A percentile compares a stretch with the other conserved stretches of the same genome.
These are phyloP conservation scores for Busseola fusca DNA, from an alignment of 2,888 invertebrate species.

Conservation along the genomic window DNA sequence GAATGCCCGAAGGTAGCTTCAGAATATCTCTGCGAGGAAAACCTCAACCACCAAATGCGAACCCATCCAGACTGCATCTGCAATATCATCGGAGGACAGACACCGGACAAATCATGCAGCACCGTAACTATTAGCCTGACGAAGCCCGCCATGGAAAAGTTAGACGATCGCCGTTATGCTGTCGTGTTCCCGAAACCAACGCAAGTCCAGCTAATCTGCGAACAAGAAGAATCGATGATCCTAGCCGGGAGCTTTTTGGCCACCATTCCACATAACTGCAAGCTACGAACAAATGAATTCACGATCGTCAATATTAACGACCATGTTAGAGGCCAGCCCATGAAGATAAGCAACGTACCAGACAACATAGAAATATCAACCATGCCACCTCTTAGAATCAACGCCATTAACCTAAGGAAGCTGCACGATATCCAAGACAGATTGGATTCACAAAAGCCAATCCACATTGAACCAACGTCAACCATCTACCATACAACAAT, in stretches of 20 bases:
- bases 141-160: not conserved
- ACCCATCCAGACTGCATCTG: not conserved
- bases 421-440: no score
- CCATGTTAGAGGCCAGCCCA: not conserved
- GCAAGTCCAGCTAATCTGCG: not conserved
- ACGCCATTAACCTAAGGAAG: no score
- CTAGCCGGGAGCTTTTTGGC: not conserved
- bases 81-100: no score
- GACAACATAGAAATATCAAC: no score
- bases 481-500: slow-evolving; percentile 6
- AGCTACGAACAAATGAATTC: not conserved
- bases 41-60: slow-evolving; percentile 7
- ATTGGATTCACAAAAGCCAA: no score
- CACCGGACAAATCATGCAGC: no score
- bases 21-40: slow-evolving; percentile 3
- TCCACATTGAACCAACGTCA: no score
- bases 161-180: no score
- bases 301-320: slow-evolving; percentile 1
- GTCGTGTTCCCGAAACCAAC: no score
- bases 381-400: no score
- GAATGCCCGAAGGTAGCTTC: slow-evolving; percentile 7
- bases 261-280: not conserved
- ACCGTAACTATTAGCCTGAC: not conserved
- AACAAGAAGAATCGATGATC: not conserved
- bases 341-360: no score